phyloP scores from a whole-genome alignment of 2,888 invertebrate genomes.

The Andrena haemorrhoa region DNA sequence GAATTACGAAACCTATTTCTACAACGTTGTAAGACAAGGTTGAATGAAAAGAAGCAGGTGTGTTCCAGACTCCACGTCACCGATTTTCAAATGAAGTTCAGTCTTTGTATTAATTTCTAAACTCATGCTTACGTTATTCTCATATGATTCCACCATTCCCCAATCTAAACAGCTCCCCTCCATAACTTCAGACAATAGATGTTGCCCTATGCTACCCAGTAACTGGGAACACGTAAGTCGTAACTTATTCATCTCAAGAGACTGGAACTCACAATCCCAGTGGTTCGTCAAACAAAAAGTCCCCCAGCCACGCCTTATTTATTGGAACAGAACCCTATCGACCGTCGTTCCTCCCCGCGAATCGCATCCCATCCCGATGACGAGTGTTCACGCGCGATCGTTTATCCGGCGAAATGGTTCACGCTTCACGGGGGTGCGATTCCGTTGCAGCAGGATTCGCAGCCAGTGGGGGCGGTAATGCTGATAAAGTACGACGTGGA shows the following conservation, averaged over 20 bases:
- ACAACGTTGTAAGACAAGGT: no score
- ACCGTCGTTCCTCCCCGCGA: neutral
- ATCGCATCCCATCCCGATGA: slow-evolving; percentile 21
- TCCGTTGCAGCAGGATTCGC: slow-evolving; percentile 88
- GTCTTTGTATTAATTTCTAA: no score
- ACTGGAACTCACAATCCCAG: neutral
- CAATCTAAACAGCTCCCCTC: neutral
- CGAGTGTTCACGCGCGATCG: slow-evolving; percentile 9
- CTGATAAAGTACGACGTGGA: slow-evolving; percentile 92
- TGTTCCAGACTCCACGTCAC: no score
- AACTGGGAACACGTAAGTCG: no score
- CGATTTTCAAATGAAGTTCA: no score
- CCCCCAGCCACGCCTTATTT: neutral
- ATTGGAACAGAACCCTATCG: neutral
- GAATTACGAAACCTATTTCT: no score
- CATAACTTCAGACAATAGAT: neutral
- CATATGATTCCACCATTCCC: neutral
- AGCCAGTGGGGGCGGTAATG: slow-evolving; percentile 95
- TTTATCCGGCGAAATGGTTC: slow-evolving; percentile 19
- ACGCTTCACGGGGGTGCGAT: slow-evolving; percentile 24
- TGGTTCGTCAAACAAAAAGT: slow-evolving; percentile 1
- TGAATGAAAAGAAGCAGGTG: no score
- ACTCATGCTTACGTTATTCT: no score
- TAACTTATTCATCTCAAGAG: neutral
- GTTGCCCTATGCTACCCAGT: neutral